A percentile compares a stretch with the other conserved stretches of the same genome.
phyloP scores from a whole-genome alignment of 2,888 invertebrate species.

The Drosophila mimetica region DNA sequence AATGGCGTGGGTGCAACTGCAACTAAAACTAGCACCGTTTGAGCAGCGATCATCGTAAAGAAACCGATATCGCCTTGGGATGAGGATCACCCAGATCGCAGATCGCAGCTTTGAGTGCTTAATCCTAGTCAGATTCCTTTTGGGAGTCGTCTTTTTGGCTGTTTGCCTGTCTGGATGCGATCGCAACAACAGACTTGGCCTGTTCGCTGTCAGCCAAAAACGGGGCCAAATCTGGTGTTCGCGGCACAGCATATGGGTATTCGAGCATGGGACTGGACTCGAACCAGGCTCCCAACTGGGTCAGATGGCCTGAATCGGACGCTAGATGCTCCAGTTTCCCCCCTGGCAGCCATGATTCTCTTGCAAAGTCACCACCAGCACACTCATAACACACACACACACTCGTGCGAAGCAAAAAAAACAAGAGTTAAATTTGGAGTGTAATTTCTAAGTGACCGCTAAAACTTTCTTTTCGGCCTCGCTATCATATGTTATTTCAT shows the following conservation, averaged over 20 bases:
- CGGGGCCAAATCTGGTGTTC: neutral
- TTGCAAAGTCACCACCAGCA: constrained; percentile 4
- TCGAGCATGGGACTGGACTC: constrained; percentile 3
- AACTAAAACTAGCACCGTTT: neutral
- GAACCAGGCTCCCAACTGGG: constrained; percentile 58
- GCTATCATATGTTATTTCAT: constrained; percentile 36
- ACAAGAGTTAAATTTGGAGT: constrained; percentile 42
- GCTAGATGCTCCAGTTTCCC: constrained; percentile 57
- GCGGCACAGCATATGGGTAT: constrained; percentile 1
- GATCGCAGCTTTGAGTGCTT: neutral
- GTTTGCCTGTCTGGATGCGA: constrained; percentile 7
- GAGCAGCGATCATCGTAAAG: neutral
- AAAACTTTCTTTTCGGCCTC: constrained; percentile 65
- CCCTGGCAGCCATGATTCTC: constrained; percentile 49
- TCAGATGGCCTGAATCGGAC: constrained; percentile 60
- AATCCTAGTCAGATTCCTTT: constrained; percentile 8
- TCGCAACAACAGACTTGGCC: constrained; percentile 1
- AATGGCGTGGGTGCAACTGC: neutral
- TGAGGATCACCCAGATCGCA: constrained; percentile 17
- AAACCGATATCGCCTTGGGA: constrained; percentile 8
- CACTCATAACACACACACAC: neutral
- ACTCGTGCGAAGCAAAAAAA: constrained; percentile 12
- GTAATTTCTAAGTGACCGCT: constrained; percentile 41
- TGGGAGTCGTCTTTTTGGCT: constrained; percentile 1
- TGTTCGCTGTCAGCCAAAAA: constrained; percentile 8